Evolutionary conservation across 2,113 vertebrate genomes (phyloP).

Genomic region (Anseranas semipalmata): DNA sequence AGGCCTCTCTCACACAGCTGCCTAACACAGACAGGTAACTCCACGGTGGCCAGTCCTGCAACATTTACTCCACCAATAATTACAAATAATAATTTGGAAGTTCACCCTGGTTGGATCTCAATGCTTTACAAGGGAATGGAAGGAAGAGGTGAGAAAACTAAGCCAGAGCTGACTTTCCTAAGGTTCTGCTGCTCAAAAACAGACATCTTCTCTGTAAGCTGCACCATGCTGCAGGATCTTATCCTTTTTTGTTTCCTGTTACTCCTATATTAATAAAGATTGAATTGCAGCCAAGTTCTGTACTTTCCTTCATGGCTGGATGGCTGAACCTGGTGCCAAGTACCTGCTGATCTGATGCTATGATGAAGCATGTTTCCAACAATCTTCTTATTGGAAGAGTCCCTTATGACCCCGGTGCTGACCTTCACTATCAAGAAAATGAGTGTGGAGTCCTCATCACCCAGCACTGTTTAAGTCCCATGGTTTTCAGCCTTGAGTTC

Average conservation of each 20-base stretch:
- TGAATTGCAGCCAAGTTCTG: neutral
- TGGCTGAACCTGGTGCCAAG: neutral
- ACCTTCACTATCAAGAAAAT: neutral
- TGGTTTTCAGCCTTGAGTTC: neutral
- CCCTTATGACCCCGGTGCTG: neutral
- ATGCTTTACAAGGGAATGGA: neutral
- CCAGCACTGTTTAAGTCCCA: neutral
- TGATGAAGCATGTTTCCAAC: neutral
- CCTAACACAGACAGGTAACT: neutral
- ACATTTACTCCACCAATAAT: neutral
- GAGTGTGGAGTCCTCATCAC: neutral
- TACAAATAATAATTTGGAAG: neutral
- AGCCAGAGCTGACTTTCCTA: neutral
- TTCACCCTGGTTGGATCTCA: neutral
- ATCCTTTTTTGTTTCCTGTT: neutral
- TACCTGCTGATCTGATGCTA: neutral
- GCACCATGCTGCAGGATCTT: neutral
- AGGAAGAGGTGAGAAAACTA: neutral
- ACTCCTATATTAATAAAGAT: neutral
- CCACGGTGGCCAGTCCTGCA: neutral
- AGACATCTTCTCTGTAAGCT: neutral
- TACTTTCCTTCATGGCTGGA: neutral
- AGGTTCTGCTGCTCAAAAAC: neutral
- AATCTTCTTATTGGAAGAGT: neutral
- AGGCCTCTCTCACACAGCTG: neutral